Percentiles rank a stretch among this genome's conserved stretches.
Conservation (phyloP, 2,797 vertebrate species). For the Cichlasoma orientale region DNA sequence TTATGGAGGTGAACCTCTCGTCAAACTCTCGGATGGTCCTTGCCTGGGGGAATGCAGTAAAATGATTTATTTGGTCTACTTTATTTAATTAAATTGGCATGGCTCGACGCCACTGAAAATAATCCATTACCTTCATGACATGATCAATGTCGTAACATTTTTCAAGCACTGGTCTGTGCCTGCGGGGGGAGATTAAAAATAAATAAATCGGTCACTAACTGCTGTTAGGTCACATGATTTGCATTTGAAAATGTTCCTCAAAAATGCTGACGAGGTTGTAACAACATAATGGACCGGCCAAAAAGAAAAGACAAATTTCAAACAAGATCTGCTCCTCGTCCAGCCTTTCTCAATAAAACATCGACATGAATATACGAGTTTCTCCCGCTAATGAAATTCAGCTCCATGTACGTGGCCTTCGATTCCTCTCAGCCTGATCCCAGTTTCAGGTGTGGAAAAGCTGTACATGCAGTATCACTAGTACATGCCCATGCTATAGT, state of each 20-base stretch:
- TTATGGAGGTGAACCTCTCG: constrained; percentile 94
- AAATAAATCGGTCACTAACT: constrained; percentile 31
- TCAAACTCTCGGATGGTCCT: constrained; percentile 97
- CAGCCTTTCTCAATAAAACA: background rate
- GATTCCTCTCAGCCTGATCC: background rate
- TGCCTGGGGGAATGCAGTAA: constrained; percentile 78
- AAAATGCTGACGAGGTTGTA: background rate
- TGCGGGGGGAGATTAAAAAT: constrained; percentile 66
- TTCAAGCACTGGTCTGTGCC: constrained; percentile 93
- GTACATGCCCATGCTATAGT: too few relatives aligned
- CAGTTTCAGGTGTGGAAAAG: background rate
- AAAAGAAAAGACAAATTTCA: background rate
- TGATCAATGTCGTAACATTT: constrained; percentile 95
- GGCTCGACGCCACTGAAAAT: constrained; percentile 17
- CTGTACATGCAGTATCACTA: too few relatives aligned
- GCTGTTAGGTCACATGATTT: constrained; percentile 25
- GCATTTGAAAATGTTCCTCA: constrained; percentile 7
- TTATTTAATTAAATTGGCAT: constrained; percentile 10
- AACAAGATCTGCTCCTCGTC: background rate
- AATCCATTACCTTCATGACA: constrained; percentile 91
- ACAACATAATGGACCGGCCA: background rate
- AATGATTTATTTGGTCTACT: background rate
- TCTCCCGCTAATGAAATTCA: background rate
- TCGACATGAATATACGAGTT: background rate
- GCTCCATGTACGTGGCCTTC: background rate